phyloP scores from a whole-genome alignment of 2,113 vertebrate genomes.

The Xiphophorus hellerii region DNA sequence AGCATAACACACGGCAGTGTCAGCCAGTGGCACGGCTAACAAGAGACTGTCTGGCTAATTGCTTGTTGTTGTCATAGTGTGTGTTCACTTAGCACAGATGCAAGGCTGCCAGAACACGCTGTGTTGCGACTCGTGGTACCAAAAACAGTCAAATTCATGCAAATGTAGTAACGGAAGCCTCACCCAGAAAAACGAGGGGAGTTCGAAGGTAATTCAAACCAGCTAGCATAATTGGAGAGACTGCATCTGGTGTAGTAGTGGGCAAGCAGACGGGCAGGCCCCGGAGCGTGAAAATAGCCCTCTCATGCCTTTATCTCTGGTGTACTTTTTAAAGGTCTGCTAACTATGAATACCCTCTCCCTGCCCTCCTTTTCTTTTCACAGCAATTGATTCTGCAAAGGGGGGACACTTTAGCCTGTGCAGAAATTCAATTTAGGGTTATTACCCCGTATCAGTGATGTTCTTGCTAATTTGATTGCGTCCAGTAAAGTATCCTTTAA shows the following conservation, averaged over 20 bases:
- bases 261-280: conserved; percentile 40
- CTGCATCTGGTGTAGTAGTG: conserved; percentile 54
- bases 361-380: conserved; percentile 69
- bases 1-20: conserved; percentile 47
- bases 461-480: conserved; percentile 80
- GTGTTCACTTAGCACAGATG: conserved; percentile 50
- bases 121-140: conserved; percentile 31
- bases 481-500: conserved; percentile 78
- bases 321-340: conserved; percentile 71
- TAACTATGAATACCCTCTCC: conserved; percentile 71
- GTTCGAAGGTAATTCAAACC: conserved; percentile 63
- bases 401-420: conserved; percentile 68
- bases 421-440: conserved; percentile 79
- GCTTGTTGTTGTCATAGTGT: conserved; percentile 67
- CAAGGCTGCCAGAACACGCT: conserved; percentile 37
- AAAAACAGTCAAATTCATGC: conserved; percentile 43
- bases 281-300: conserved; percentile 57
- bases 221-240: conserved; percentile 66
- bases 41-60: conserved; percentile 68
- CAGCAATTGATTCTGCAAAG: conserved; percentile 73
- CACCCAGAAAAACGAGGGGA: conserved; percentile 38
- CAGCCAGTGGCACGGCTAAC: conserved; percentile 64
- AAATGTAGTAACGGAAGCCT: conserved; percentile 48
- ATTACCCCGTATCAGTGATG: conserved; percentile 79
- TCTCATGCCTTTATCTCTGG: conserved; percentile 59